Evolutionary conservation across 2,113 vertebrate genomes (phyloP).

Genomic region (Oryzias celebensis): DNA sequence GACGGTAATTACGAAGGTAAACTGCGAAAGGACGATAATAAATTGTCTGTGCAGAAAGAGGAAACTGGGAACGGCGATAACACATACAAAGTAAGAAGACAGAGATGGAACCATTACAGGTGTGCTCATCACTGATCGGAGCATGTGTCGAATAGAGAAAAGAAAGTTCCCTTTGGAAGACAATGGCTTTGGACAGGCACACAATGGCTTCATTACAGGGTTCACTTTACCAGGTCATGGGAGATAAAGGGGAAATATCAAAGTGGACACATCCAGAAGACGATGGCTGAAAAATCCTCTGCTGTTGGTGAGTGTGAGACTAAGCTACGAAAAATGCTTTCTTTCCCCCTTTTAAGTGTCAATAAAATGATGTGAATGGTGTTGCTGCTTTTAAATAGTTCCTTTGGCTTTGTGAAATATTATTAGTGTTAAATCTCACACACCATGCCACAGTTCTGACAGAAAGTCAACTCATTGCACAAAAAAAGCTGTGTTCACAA

Average conservation of each 20-base stretch:
- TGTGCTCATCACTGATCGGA: slow-evolving; percentile 56
- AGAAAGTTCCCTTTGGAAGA: slow-evolving; percentile 70
- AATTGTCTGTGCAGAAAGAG: slow-evolving; percentile 38
- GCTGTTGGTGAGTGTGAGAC: slow-evolving; percentile 42
- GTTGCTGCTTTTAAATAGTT: slow-evolving; percentile 54
- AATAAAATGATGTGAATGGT: slow-evolving; percentile 67
- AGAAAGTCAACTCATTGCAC: slow-evolving; percentile 40
- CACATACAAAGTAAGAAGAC: slow-evolving; percentile 26
- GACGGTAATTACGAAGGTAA: slow-evolving; percentile 29
- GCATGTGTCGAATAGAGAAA: slow-evolving; percentile 50
- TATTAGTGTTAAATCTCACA: slow-evolving; percentile 15
- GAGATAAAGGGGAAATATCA: slow-evolving; percentile 79
- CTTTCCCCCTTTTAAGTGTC: slow-evolving; percentile 56
- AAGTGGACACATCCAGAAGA: slow-evolving; percentile 66
- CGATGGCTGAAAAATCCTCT: slow-evolving; percentile 52
- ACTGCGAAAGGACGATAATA: slow-evolving; percentile 17
- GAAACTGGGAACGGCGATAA: slow-evolving; percentile 44
- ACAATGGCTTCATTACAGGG: slow-evolving; percentile 82
- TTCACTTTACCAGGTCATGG: slow-evolving; percentile 76
- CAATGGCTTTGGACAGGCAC: slow-evolving; percentile 78
- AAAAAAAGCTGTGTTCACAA: slow-evolving; percentile 7
- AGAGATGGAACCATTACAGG: slow-evolving; percentile 68
- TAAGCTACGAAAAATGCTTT: slow-evolving; percentile 61
- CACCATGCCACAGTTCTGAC: slow-evolving; percentile 33
- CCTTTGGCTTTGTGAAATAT: slow-evolving; percentile 19